A percentile compares a stretch with the other conserved stretches of the same genome.
Evolutionary conservation across 2,113 vertebrate species (phyloP).

Genomic region (Vulpes lagopus): DNA sequence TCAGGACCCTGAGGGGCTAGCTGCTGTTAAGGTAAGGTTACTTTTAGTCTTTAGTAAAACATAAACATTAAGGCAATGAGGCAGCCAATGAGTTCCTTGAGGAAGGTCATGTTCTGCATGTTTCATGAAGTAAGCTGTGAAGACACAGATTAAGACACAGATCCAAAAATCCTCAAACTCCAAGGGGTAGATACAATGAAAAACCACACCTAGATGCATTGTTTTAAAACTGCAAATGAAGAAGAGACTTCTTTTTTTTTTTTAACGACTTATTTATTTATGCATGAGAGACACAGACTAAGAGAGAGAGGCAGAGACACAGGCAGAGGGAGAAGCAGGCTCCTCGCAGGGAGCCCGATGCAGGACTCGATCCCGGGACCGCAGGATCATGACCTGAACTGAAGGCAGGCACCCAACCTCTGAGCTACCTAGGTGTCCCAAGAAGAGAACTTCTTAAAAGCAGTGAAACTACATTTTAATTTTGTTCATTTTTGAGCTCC

Average conservation of each 20-base stretch:
- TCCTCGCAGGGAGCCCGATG: too few relatives aligned
- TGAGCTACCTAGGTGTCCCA: too few relatives aligned
- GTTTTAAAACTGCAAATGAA: background rate
- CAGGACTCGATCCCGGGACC: too few relatives aligned
- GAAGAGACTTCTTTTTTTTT: background rate
- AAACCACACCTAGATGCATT: background rate
- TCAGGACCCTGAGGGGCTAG: background rate
- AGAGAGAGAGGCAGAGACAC: too few relatives aligned
- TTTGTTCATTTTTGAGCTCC: background rate
- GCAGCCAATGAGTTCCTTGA: background rate
- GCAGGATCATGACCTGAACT: too few relatives aligned
- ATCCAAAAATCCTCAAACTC: background rate
- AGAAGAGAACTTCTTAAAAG: background rate
- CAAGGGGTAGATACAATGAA: background rate
- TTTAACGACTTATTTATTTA: too few relatives aligned
- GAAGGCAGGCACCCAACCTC: too few relatives aligned
- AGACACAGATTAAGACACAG: background rate
- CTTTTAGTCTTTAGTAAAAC: background rate
- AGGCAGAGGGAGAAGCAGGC: too few relatives aligned
- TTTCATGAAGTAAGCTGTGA: background rate
- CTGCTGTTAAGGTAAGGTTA: background rate
- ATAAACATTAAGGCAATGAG: background rate
- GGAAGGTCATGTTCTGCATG: background rate
- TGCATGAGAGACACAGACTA: too few relatives aligned
- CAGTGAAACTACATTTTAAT: background rate